Conservation (phyloP, 2,888 invertebrate genomes). For the Synanthedon formicaeformis region DNA sequence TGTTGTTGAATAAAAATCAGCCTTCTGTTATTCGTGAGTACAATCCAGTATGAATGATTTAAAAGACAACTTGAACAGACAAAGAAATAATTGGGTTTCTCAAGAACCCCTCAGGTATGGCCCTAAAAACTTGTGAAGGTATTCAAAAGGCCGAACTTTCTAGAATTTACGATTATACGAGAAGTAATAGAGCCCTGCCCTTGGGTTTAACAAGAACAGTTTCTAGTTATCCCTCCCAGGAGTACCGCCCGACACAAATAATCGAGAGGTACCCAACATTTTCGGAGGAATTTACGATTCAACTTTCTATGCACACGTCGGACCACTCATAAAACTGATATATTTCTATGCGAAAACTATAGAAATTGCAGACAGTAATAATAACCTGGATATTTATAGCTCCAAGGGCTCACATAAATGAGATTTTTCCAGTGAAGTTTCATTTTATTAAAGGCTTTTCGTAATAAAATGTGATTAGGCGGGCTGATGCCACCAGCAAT, state of each 20-base stretch:
- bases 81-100: background rate
- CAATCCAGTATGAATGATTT: no score
- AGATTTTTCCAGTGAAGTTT: no score
- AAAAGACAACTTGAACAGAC: background rate
- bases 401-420: no score
- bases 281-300: background rate
- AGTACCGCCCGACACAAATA: background rate
- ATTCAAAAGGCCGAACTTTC: slow-evolving; percentile 14
- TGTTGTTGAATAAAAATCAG: no score
- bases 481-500: no score
- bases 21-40: no score
- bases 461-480: no score
- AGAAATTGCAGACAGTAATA: no score
- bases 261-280: background rate
- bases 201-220: slow-evolving; percentile 1
- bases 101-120: background rate
- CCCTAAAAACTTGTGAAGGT: slow-evolving; percentile 7
- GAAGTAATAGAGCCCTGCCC: slow-evolving; percentile 11
- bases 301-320: background rate
- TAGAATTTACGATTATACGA: slow-evolving; percentile 15
- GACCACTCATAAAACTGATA: no score
- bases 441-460: no score
- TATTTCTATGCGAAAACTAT: no score
- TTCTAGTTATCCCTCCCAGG: background rate
- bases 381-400: no score